phyloP scores from a whole-genome alignment of 2,797 vertebrate genomes.

The Squalus acanthias region DNA sequence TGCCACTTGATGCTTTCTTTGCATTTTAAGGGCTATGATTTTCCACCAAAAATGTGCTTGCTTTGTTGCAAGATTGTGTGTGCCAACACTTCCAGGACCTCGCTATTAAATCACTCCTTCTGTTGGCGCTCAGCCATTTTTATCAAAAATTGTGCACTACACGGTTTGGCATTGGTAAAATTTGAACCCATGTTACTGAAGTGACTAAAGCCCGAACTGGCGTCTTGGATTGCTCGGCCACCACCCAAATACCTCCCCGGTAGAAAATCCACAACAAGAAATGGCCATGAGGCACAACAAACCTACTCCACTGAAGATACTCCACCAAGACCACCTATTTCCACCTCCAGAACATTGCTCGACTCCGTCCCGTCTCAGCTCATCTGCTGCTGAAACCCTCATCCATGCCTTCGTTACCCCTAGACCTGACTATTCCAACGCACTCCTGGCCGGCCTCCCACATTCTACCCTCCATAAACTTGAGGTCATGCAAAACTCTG shows the following conservation, averaged over 20 bases:
- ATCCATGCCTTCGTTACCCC: too few relatives aligned
- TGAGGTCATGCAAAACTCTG: too few relatives aligned
- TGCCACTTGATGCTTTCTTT: not conserved
- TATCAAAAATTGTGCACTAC: not conserved
- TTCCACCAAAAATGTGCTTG: not conserved
- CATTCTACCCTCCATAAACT: too few relatives aligned
- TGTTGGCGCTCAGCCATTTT: not conserved
- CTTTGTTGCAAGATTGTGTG: not conserved
- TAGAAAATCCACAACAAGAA: not conserved
- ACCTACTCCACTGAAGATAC: not conserved
- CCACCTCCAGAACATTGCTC: too few relatives aligned
- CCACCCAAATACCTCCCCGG: not conserved
- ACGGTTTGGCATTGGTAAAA: not conserved
- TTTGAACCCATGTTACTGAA: not conserved
- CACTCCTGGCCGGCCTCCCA: too few relatives aligned
- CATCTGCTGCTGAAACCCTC: too few relatives aligned
- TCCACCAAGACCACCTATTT: too few relatives aligned
- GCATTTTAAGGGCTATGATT: not conserved
- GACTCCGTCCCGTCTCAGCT: too few relatives aligned
- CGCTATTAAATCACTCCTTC: not conserved
- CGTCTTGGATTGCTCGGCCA: not conserved
- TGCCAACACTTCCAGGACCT: not conserved
- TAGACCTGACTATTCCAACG: too few relatives aligned
- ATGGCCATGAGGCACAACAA: not conserved
- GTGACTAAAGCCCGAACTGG: not conserved